These are phyloP conservation scores for Pseudochirops corinnae DNA, from an alignment of 2,797 vertebrate genomes.

Conservation along the genomic window DNA sequence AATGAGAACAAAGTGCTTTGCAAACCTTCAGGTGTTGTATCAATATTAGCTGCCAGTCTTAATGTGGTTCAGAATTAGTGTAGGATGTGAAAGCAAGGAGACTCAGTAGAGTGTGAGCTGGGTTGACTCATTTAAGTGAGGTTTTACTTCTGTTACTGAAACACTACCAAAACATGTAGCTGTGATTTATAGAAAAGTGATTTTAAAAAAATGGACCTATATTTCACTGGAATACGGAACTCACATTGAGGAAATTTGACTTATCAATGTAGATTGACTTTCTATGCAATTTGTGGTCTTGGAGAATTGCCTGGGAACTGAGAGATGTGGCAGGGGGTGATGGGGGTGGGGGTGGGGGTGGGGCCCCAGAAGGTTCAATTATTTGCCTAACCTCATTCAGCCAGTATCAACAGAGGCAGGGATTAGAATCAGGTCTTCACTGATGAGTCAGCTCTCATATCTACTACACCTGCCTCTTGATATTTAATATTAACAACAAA, in stretches of 20 bases:
- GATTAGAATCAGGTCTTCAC: neutral
- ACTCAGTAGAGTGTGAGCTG: slow-evolving; percentile 33
- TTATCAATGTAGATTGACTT: neutral
- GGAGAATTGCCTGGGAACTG: neutral
- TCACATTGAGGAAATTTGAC: neutral
- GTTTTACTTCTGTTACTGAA: slow-evolving; percentile 31
- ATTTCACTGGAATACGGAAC: neutral
- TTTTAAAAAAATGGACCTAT: neutral
- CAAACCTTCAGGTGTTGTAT: neutral
- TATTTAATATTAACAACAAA: neutral
- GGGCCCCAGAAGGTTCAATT: no score
- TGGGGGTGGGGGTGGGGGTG: no score
- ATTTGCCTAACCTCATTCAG: neutral
- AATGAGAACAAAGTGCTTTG: neutral
- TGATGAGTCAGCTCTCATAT: neutral
- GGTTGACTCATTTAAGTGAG: slow-evolving; percentile 58
- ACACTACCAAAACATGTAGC: slow-evolving; percentile 11
- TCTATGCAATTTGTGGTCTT: neutral
- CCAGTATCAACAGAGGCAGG: neutral
- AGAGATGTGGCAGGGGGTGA: no score
- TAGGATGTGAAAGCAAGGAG: slow-evolving; percentile 45
- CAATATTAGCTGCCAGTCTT: neutral
- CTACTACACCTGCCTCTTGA: neutral
- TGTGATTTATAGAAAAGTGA: slow-evolving; percentile 1
- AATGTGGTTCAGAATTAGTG: slow-evolving; percentile 34